Base-by-base conservation (phyloP, 1,140 invertebrate species). In the Drosophila suzukii region DNA sequence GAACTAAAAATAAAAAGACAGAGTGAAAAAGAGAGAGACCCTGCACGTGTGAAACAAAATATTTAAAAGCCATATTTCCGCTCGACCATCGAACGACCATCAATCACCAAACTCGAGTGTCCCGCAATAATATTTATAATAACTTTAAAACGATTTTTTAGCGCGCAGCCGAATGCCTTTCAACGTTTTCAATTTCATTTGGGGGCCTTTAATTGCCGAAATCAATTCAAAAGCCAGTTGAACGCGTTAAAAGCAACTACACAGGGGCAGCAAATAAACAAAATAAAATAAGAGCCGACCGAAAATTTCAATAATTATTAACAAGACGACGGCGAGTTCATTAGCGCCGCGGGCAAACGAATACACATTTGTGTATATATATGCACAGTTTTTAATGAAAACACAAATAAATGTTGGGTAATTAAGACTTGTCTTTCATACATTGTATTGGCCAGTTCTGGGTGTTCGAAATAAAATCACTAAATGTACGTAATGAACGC, bases 401-500 rank as follows among this genome's bases (percentile, higher is more conserved):
- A 88, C 32, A 88, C 79, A 83, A 86, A 86, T 82, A 86, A 88
- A 86, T 88, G 67, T 88, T 88, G 79, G 83, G 83, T 86, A 86
- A 86, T 86, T 86, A 86, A 83, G 83, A 86, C 79, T 80, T 79
- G 83, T 78, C 71, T 73, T 43, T 57, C 54, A 71, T 63, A 85
- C 77, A 74, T 70, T 67, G 66, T 85, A 62, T 49, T 53, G 44
- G 43, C 46, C 66, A 24, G 59, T 75, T 75, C 59, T 75, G 71
- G 71, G 71, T 62, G 57, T 74, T 46, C 32, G 39, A 51, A 32
- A 43, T 39, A 44, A 61, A 51, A 43, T 46, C 13, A 39, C 12
- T 53, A 72, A 70, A 51, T 51, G 38, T 15, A 41, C 43, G 62
- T 62, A 65, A 65, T 65, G 62, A 47, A 38, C 43, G 11, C 46